Evolutionary conservation across 1,140 invertebrate species (phyloP).

Genomic region (Conopomorpha cramerella): DNA sequence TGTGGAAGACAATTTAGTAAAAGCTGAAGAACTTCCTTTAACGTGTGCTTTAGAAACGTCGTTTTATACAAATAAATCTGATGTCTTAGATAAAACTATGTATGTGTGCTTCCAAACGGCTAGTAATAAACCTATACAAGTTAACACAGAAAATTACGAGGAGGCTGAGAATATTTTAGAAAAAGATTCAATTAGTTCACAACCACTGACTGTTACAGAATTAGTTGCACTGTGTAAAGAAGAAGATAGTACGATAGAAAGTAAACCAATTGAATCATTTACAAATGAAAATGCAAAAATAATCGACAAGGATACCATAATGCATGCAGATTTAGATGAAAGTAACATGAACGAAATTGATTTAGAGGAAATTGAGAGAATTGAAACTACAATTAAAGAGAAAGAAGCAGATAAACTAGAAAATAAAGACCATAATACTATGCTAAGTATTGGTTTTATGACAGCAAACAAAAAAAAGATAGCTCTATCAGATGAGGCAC

Average conservation of each 20-base stretch:
- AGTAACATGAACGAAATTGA: too few relatives aligned
- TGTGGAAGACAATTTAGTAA: too few relatives aligned
- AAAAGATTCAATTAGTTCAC: slow-evolving; percentile 9
- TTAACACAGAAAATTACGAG: slow-evolving; percentile 25
- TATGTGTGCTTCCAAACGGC: slow-evolving; percentile 50
- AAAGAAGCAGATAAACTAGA: too few relatives aligned
- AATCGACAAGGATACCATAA: slow-evolving; percentile 1
- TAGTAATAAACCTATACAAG: slow-evolving; percentile 41
- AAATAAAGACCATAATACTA: too few relatives aligned
- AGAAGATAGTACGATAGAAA: not conserved
- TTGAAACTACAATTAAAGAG: too few relatives aligned
- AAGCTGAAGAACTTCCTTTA: too few relatives aligned
- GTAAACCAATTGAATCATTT: not conserved
- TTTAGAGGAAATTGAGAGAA: too few relatives aligned
- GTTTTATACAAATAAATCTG: slow-evolving; percentile 16
- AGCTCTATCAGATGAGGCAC: too few relatives aligned
- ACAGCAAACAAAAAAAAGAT: too few relatives aligned
- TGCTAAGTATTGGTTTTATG: too few relatives aligned
- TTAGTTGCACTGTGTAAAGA: slow-evolving; percentile 14
- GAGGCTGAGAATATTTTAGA: slow-evolving; percentile 39
- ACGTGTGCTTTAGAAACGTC: slow-evolving; percentile 34
- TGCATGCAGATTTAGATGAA: too few relatives aligned
- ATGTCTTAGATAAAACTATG: slow-evolving; percentile 29
- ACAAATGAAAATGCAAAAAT: not conserved
- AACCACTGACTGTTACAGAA: slow-evolving; percentile 17